Percentiles rank a stretch among this genome's conserved stretches.
These are phyloP conservation scores for Abramis brama DNA, from an alignment of 2,113 vertebrate species.

Conservation along the genomic window DNA sequence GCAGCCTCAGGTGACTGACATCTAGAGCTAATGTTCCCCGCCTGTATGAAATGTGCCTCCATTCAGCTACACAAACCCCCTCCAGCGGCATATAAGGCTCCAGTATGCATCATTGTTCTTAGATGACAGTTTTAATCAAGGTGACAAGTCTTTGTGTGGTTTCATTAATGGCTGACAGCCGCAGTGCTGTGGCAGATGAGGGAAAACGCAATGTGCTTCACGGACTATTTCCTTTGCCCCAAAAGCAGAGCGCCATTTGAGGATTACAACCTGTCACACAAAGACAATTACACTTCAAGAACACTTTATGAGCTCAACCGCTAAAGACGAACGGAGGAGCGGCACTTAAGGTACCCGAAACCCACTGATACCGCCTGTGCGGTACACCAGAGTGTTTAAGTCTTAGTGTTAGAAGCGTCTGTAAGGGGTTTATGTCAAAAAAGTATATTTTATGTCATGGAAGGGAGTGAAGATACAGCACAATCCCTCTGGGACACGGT, in stretches of 20 bases:
- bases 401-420: background rate
- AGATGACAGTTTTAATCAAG: slow-evolving; percentile 60
- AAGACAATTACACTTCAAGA: slow-evolving; percentile 44
- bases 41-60: slow-evolving; percentile 51
- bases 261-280: slow-evolving; percentile 53
- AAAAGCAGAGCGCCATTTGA: slow-evolving; percentile 39
- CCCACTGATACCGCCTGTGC: background rate
- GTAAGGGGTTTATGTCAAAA: background rate
- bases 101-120: slow-evolving; percentile 53
- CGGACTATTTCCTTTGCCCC: slow-evolving; percentile 45
- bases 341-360: slow-evolving; percentile 12
- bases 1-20: slow-evolving; percentile 40
- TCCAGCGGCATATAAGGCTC: slow-evolving; percentile 48
- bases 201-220: slow-evolving; percentile 49
- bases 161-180: slow-evolving; percentile 59
- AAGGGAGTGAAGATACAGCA: background rate
- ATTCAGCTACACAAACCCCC: slow-evolving; percentile 51
- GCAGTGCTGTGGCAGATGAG: slow-evolving; percentile 40
- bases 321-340: slow-evolving; percentile 34
- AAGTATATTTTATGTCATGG: slow-evolving; percentile 5
- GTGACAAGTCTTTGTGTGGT: slow-evolving; percentile 56
- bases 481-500: background rate
- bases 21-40: slow-evolving; percentile 42
- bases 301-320: slow-evolving; percentile 38
- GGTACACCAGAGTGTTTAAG: background rate